These are phyloP conservation scores for Tachysurus vachellii DNA, from an alignment of 2,113 vertebrate genomes.

Conservation along the genomic window DNA sequence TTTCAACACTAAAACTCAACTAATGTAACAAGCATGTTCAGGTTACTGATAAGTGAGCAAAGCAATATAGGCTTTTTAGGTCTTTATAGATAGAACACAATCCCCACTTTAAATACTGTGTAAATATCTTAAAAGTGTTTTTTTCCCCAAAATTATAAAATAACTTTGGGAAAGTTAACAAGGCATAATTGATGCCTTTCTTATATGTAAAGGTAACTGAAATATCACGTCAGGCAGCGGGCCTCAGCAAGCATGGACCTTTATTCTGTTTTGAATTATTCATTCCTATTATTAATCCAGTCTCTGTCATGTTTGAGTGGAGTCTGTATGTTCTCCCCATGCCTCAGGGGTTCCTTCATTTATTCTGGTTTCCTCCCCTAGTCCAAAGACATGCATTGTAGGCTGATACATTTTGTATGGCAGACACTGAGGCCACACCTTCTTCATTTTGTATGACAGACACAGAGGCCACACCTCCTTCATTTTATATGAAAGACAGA, in stretches of 20 bases:
- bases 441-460: not conserved
- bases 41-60: not conserved
- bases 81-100: not conserved
- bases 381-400: no score
- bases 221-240: not conserved
- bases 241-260: not conserved
- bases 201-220: not conserved
- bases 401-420: not conserved
- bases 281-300: no score
- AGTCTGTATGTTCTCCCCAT: no score
- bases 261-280: not conserved
- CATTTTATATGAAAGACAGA: not conserved
- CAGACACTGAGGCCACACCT: not conserved
- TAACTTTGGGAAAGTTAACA: not conserved
- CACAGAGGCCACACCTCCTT: not conserved
- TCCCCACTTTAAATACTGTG: not conserved
- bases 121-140: not conserved
- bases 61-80: not conserved
- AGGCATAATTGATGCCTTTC: not conserved
- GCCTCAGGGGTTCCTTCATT: no score
- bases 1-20: constrained; percentile 18
- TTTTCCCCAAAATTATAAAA: not conserved
- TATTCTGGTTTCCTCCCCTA: no score
- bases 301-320: no score
- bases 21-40: not conserved